Evolutionary conservation across 2,888 invertebrate species (phyloP).

Genomic region (Eupeodes latifasciatus): DNA sequence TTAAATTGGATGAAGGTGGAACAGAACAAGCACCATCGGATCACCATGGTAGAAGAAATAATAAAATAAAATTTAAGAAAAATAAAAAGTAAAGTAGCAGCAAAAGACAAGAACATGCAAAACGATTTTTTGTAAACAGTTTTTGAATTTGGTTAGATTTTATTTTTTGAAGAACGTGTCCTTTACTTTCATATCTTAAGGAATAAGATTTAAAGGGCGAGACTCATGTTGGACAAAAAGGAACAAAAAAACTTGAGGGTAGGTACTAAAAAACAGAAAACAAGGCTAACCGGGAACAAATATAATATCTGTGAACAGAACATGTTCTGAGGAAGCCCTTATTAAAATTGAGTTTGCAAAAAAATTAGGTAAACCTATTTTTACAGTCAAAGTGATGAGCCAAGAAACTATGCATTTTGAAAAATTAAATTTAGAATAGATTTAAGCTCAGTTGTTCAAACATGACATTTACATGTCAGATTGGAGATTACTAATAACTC

Average conservation of each 20-base stretch:
- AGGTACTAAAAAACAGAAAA: not conserved
- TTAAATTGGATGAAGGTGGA: slow-evolving; percentile 83
- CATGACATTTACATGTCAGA: too few species aligned
- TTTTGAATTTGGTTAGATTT: slow-evolving; percentile 2
- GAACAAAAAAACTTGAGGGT: not conserved
- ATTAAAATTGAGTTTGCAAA: slow-evolving; percentile 57
- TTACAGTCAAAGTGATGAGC: too few species aligned
- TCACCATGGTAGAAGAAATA: slow-evolving; percentile 30
- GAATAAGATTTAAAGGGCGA: slow-evolving; percentile 2
- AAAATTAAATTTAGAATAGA: too few species aligned
- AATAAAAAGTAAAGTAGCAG: slow-evolving; percentile 12
- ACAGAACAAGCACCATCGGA: slow-evolving; percentile 1
- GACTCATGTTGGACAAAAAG: not conserved
- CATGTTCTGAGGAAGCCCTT: slow-evolving; percentile 22
- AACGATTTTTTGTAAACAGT: slow-evolving; percentile 75
- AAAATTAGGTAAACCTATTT: not conserved
- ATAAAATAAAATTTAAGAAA: not conserved
- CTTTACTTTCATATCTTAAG: not conserved
- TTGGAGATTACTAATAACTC: too few species aligned
- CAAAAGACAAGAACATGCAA: slow-evolving; percentile 81
- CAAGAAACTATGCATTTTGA: too few species aligned
- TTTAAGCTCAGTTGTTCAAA: too few species aligned
- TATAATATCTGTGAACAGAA: not conserved
- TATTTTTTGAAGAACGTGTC: slow-evolving; percentile 19
- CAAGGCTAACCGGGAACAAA: slow-evolving; percentile 29